A percentile compares a stretch with the other conserved stretches of the same genome.
phyloP scores from a whole-genome alignment of 2,113 vertebrate genomes.

The Gallinago undulata region DNA sequence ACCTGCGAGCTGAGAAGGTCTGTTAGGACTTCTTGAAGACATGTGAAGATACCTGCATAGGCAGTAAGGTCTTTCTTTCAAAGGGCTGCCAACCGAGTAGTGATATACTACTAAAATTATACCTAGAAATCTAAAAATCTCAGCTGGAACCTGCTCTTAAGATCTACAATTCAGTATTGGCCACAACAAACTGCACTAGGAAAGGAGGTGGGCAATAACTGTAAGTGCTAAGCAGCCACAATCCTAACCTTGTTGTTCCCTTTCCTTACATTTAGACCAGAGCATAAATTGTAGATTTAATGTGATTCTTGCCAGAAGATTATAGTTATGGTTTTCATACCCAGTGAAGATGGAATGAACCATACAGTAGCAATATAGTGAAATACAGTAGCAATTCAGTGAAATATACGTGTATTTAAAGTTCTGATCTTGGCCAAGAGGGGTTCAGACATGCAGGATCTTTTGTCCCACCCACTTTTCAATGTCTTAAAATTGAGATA shows the following conservation, averaged over 20 bases:
- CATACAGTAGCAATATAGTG: not conserved
- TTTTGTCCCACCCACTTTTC: not conserved
- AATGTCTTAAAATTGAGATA: not conserved
- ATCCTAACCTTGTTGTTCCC: not conserved
- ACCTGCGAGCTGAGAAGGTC: not conserved
- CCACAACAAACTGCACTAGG: not conserved
- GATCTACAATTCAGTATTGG: not conserved
- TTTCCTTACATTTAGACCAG: not conserved
- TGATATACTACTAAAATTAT: not conserved
- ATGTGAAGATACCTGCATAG: not conserved
- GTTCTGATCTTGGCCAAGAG: not conserved
- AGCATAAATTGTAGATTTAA: not conserved
- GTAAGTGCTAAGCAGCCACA: not conserved
- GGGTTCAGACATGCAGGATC: not conserved
- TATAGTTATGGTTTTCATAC: not conserved
- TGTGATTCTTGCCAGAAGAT: not conserved
- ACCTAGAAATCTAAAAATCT: not conserved
- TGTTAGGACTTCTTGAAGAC: not conserved
- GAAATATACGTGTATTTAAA: not conserved
- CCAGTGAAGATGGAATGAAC: not conserved
- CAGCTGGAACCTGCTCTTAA: not conserved
- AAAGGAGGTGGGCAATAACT: not conserved
- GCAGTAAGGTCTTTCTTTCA: not conserved
- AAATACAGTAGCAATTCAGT: not conserved
- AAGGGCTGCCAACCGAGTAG: not conserved